Evolutionary conservation across 2,113 vertebrate species (phyloP).

Genomic region (Ammospiza nelsoni): DNA sequence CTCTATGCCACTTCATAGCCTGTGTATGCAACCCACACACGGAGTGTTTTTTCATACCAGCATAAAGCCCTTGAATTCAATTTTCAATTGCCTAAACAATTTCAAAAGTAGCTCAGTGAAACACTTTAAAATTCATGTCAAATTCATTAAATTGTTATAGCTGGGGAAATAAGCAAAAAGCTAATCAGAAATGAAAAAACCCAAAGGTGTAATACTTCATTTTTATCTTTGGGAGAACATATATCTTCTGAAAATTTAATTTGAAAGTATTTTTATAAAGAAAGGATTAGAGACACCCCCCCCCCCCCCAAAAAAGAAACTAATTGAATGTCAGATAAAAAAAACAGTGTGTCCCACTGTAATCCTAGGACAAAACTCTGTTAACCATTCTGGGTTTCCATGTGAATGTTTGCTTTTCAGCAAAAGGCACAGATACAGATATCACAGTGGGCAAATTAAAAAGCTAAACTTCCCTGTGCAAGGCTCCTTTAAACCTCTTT

Average conservation of each 20-base stretch:
- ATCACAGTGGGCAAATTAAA: neutral
- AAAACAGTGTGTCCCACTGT: neutral
- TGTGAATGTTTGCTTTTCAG: neutral
- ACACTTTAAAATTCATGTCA: neutral
- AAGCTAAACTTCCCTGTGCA: neutral
- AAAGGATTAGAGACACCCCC: fast-evolving
- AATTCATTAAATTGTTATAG: neutral
- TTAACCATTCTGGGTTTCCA: neutral
- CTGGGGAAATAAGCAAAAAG: neutral
- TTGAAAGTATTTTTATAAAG: neutral
- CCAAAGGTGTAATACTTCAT: neutral
- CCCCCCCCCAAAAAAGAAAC: fast-evolving
- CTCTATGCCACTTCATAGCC: neutral
- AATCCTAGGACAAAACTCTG: neutral
- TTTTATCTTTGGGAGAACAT: neutral
- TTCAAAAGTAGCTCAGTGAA: neutral
- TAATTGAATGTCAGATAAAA: neutral
- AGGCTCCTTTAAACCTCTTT: neutral
- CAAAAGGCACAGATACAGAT: neutral
- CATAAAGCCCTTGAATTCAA: neutral
- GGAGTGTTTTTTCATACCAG: neutral
- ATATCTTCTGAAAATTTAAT: neutral
- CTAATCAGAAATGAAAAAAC: neutral
- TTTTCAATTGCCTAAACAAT: neutral
- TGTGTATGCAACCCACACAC: neutral